These are phyloP conservation scores for Condylostylus longicornis DNA, from an alignment of 1,140 invertebrate species.

Conservation along the genomic window DNA sequence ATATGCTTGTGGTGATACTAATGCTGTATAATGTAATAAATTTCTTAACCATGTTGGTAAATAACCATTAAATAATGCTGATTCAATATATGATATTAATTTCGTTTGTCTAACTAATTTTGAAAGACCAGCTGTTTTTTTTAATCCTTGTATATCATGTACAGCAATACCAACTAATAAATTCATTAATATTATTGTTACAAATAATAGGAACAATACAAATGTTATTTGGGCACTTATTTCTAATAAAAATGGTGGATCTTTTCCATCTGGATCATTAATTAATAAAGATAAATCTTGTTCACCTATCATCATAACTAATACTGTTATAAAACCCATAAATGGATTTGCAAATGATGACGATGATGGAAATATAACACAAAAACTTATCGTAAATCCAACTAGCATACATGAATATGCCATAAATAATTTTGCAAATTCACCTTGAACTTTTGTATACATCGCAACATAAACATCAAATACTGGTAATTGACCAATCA, in stretches of 20 bases:
- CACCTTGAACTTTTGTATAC: conserved; percentile 70
- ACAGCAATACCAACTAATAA: conserved; percentile 64
- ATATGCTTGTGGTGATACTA: conserved; percentile 60
- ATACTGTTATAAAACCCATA: conserved; percentile 61
- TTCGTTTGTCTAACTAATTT: conserved; percentile 64
- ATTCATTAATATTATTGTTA: conserved; percentile 71
- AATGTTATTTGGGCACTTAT: conserved; percentile 59
- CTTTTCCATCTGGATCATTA: conserved; percentile 44
- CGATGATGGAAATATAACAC: conserved; percentile 67
- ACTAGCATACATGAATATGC: conserved; percentile 71
- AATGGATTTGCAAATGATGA: conserved; percentile 63
- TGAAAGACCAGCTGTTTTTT: conserved; percentile 58
- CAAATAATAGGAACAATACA: conserved; percentile 55
- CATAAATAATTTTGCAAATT: conserved; percentile 67
- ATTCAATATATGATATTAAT: conserved; percentile 56
- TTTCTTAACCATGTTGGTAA: conserved; percentile 53
- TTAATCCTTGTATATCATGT: conserved; percentile 60
- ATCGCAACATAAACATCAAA: conserved; percentile 77
- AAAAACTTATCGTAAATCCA: conserved; percentile 74
- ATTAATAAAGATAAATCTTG: conserved; percentile 52
- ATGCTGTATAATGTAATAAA: conserved; percentile 53
- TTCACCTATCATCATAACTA: conserved; percentile 85
- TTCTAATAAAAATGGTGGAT: conserved; percentile 44
- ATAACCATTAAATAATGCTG: conserved; percentile 52
- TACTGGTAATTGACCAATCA: conserved; percentile 70